Base-by-base conservation (phyloP, 2,797 vertebrate genomes). In the Lindbergichthys nudifrons region DNA sequence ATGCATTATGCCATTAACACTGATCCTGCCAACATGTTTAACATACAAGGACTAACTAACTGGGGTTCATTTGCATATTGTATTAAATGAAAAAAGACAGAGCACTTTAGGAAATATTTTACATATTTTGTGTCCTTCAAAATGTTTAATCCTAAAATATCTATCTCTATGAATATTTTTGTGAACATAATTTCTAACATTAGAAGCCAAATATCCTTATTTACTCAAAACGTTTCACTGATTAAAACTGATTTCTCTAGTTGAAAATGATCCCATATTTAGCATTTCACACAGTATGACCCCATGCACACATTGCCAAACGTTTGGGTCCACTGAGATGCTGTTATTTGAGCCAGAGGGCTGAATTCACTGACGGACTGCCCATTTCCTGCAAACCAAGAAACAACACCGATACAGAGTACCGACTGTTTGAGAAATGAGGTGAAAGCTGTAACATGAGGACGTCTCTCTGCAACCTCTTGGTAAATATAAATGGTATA, bases 371-470 rank as follows among this genome's bases (percentile, higher is more conserved):
- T 19, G 2, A 60, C 74, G 58, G 65, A 78, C 85, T 30, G 63
- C 80, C 84, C 80, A 70, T 78, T 89, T 86, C 87, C 86, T 80
- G 61, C 43, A 52, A 70, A 7, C 63, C 39, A 21, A 53, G 12
- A 54, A 43, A 36, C 32, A 9, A 36, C 32, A 36, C 32, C 32
- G 2, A 89, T n/a, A n/a, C 90, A 89, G 71, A 79, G 86, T 62
- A 3, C 1, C 5, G 57, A 56, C 73, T 91, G 86, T 91, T 89
- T 48, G 72, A 60, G 65, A 71, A 86, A 87, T 10, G 12, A 47
- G 87, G 88, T 84, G 74, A 91, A 88, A 87, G 84, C 56, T 71
- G 71, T 66, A 54, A 67, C 43, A 74, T 48, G 81, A 65, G 48
- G 72, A 79, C 58, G 50, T 47, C 53, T 75, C 54, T 45, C 46